Conservation (phyloP, 2,797 vertebrate genomes). For the Aphelocoma californica region DNA sequence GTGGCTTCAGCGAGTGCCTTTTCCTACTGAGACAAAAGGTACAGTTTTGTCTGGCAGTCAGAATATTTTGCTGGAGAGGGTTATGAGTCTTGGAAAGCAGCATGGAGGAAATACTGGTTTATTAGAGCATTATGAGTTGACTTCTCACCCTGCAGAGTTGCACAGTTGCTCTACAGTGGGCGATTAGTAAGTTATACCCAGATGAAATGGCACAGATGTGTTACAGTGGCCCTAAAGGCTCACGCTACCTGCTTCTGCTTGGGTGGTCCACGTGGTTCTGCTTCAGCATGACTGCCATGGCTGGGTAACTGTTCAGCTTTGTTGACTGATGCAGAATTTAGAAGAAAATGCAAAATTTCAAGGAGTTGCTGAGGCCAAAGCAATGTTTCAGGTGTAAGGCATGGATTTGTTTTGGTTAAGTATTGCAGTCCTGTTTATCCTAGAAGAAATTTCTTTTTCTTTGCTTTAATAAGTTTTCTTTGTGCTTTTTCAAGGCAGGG, state of each 20-base stretch:
- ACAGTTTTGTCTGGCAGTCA: background rate
- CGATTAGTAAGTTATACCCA: background rate
- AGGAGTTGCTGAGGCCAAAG: background rate
- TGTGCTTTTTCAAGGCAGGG: background rate
- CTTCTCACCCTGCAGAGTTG: background rate
- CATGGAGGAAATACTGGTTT: background rate
- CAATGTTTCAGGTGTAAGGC: background rate
- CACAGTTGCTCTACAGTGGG: fast-evolving
- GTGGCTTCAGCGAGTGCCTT: background rate
- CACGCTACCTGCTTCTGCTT: background rate
- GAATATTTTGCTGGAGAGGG: background rate
- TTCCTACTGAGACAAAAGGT: background rate
- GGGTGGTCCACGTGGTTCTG: background rate
- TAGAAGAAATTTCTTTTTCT: background rate
- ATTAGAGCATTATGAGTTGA: background rate
- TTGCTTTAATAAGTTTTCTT: background rate
- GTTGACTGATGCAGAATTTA: background rate
- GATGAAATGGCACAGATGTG: fast-evolving
- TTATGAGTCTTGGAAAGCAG: background rate
- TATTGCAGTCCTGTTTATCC: background rate
- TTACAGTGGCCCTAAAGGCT: background rate
- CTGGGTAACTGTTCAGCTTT: background rate
- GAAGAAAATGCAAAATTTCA: background rate
- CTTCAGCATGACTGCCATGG: background rate
- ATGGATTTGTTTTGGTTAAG: background rate